Conservation (phyloP, 2,797 vertebrate genomes). For the Leptoclinus maculatus region DNA sequence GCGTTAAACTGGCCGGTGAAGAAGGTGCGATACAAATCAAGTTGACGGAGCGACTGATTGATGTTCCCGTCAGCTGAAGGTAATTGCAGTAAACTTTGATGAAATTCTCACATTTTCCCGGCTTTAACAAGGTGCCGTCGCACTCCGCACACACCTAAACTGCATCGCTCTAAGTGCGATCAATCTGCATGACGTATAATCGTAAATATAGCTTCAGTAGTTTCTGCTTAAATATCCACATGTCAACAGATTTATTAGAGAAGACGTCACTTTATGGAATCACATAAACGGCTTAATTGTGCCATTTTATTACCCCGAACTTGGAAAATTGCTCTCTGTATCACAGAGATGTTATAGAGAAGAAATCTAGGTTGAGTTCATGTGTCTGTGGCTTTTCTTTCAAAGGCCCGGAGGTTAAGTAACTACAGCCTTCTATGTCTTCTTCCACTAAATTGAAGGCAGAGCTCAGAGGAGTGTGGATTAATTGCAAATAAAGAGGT, state of each 20-base stretch:
- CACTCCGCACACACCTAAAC: slow-evolving; percentile 28
- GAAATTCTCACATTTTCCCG: slow-evolving; percentile 28
- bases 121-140: slow-evolving; percentile 35
- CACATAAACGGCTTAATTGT: slow-evolving; percentile 68
- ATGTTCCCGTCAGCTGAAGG: neutral
- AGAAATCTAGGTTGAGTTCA: slow-evolving; percentile 76
- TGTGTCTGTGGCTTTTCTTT: slow-evolving; percentile 62
- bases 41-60: slow-evolving; percentile 14
- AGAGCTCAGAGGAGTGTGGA: slow-evolving; percentile 78
- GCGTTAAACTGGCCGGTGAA: neutral
- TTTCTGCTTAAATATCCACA: slow-evolving; percentile 29
- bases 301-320: slow-evolving; percentile 57
- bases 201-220: slow-evolving; percentile 2
- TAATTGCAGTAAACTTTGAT: neutral
- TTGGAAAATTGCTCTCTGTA: slow-evolving; percentile 46
- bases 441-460: slow-evolving; percentile 79
- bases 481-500: slow-evolving; percentile 84
- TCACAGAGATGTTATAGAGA: slow-evolving; percentile 46
- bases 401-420: slow-evolving; percentile 79
- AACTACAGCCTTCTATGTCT: slow-evolving; percentile 73
- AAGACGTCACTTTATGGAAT: slow-evolving; percentile 58
- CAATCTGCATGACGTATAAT: slow-evolving; percentile 4
- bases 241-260: slow-evolving; percentile 52
- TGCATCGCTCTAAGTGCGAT: slow-evolving; percentile 21
- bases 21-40: neutral